Percentiles rank a stretch among this genome's conserved stretches.
Conservation (phyloP, 1,140 invertebrate genomes). For the Mesaphorura yosii region DNA sequence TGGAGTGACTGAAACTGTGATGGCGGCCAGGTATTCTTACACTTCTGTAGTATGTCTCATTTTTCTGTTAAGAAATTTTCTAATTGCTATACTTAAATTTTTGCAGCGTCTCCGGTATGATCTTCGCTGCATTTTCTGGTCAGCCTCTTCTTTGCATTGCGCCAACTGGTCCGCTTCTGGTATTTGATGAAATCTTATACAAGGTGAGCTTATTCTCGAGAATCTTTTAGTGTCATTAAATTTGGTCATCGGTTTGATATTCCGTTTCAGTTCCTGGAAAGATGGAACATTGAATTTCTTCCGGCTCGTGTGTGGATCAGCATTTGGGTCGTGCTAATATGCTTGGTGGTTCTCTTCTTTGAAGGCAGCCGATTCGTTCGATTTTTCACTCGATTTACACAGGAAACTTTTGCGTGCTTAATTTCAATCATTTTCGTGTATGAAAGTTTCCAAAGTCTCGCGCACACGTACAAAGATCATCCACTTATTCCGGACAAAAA, state of each 20-base stretch:
- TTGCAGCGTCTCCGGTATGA: too few relatives aligned
- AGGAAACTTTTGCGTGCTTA: conserved; percentile 90
- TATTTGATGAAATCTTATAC: conserved; percentile 85
- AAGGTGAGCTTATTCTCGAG: conserved; percentile 35
- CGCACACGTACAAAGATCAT: conserved; percentile 1
- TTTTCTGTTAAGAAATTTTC: not conserved
- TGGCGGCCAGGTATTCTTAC: conserved; percentile 53
- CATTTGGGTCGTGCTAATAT: conserved; percentile 78
- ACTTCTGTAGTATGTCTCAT: not conserved
- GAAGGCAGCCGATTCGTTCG: conserved; percentile 85
- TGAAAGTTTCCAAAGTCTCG: conserved; percentile 69
- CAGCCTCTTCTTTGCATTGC: conserved; percentile 61
- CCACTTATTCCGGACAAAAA: conserved; percentile 47
- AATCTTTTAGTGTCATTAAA: not conserved
- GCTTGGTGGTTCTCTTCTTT: conserved; percentile 64
- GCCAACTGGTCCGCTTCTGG: conserved; percentile 78
- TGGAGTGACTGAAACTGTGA: conserved; percentile 81
- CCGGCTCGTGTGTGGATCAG: conserved; percentile 79
- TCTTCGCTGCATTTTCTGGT: conserved; percentile 5
- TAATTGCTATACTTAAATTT: too few relatives aligned
- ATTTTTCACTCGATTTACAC: conserved; percentile 84
- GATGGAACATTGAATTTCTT: conserved; percentile 69
- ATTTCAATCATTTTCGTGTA: conserved; percentile 89
- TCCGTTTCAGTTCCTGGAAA: conserved; percentile 54
- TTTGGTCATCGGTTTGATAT: not conserved